phyloP scores from a whole-genome alignment of 2,113 vertebrate genomes.

The Monarcha castaneiventris region DNA sequence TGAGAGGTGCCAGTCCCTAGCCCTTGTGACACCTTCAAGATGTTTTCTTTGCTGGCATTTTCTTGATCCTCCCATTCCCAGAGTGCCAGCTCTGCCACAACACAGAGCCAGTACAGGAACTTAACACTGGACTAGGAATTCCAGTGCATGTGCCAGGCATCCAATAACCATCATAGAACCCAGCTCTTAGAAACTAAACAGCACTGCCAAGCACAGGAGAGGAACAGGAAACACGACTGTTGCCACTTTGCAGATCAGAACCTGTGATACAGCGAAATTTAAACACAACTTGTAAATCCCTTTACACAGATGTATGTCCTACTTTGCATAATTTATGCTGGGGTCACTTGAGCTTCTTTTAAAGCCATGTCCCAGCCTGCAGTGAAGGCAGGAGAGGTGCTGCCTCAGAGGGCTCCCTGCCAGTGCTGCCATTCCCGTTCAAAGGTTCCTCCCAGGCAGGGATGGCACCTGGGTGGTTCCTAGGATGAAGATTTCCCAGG shows the following conservation, averaged over 20 bases:
- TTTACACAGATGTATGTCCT: background rate
- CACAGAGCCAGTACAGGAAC: background rate
- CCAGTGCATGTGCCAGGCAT: background rate
- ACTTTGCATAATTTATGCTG: background rate
- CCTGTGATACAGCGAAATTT: background rate
- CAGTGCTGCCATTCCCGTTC: background rate
- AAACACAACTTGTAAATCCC: background rate
- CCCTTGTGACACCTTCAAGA: background rate
- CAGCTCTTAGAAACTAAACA: background rate
- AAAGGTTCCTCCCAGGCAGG: background rate
- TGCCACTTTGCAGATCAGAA: background rate
- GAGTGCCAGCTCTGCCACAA: background rate
- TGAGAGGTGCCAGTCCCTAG: background rate
- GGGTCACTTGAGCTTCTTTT: background rate
- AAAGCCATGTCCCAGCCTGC: background rate
- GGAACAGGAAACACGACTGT: background rate
- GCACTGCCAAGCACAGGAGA: background rate
- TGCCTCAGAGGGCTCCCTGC: background rate
- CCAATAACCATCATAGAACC: background rate
- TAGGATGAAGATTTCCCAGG: background rate
- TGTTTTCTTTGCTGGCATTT: background rate
- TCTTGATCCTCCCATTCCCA: background rate
- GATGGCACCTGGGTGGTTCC: background rate
- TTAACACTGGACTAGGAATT: background rate
- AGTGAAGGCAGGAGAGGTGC: background rate